A percentile compares a stretch with the other conserved stretches of the same genome.
phyloP scores from a whole-genome alignment of 2,888 invertebrate genomes.

The Polydesmus complanatus region DNA sequence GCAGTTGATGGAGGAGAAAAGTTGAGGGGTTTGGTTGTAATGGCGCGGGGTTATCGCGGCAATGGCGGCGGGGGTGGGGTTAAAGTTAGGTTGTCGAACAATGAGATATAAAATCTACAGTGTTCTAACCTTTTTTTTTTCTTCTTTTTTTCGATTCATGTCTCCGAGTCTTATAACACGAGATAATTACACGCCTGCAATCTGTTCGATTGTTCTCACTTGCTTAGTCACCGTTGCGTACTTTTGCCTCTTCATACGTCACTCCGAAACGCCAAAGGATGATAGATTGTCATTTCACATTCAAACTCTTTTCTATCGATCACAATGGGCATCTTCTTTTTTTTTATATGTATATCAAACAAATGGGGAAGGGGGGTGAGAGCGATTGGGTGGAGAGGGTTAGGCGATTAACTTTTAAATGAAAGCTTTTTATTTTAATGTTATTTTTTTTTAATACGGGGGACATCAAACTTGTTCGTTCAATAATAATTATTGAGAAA shows the following conservation, averaged over 20 bases:
- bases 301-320: not conserved
- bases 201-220: constrained; percentile 6
- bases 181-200: constrained; percentile 9
- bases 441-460: no score
- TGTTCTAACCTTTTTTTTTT: not conserved
- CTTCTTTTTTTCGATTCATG: not conserved
- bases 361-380: no score
- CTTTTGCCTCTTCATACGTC: not conserved
- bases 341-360: no score
- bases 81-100: not conserved
- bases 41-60: no score
- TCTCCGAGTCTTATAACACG: not conserved
- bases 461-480: no score
- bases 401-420: no score
- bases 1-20: no score
- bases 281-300: not conserved
- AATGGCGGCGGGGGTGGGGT: no score
- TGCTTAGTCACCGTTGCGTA: constrained; percentile 5
- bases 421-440: no score
- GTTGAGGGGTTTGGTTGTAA: not conserved
- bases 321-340: not conserved
- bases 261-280: not conserved
- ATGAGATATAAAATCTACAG: not conserved
- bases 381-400: no score
- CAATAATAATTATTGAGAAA: no score